phyloP scores from a whole-genome alignment of 2,797 vertebrate genomes.

The Merluccius polli region DNA sequence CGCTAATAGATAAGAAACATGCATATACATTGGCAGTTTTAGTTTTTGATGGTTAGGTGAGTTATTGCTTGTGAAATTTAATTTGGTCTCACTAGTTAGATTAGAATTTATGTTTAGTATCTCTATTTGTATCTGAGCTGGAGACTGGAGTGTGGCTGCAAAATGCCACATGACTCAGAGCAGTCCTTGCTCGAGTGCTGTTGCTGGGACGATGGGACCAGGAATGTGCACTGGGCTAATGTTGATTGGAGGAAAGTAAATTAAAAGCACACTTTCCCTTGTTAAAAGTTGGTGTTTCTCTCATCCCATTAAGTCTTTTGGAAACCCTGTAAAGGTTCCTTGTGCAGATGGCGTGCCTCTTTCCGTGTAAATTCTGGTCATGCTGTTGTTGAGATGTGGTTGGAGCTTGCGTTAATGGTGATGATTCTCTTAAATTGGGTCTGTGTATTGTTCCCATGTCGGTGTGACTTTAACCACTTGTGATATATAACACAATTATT shows the following conservation, averaged over 20 bases:
- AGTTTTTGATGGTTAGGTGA: conserved; percentile 33
- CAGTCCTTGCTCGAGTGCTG: conserved; percentile 67
- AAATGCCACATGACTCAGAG: conserved; percentile 66
- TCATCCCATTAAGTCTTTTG: conserved; percentile 62
- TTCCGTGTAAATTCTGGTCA: conserved; percentile 52
- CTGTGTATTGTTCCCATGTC: conserved; percentile 17
- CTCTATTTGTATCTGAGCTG: conserved; percentile 15
- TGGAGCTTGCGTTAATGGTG: conserved; percentile 2
- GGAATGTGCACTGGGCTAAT: conserved; percentile 69
- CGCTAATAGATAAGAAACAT: conserved; percentile 48
- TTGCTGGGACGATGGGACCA: conserved; percentile 63
- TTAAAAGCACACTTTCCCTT: conserved; percentile 68
- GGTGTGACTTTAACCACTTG: not conserved
- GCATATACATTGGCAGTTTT: conserved; percentile 39
- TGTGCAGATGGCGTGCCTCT: conserved; percentile 42
- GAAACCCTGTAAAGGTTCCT: conserved; percentile 46
- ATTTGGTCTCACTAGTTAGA: not conserved
- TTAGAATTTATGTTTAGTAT: conserved; percentile 24
- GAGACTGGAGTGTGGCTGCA: conserved; percentile 54
- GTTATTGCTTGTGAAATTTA: conserved; percentile 16
- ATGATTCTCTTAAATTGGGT: conserved; percentile 27
- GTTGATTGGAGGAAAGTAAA: conserved; percentile 70
- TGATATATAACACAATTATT: not conserved
- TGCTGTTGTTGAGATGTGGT: conserved; percentile 28
- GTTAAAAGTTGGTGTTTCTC: conserved; percentile 62